These are phyloP conservation scores for Heteractis magnifica DNA, from an alignment of 92 coral and sea anemone genomes.

Conservation along the genomic window DNA sequence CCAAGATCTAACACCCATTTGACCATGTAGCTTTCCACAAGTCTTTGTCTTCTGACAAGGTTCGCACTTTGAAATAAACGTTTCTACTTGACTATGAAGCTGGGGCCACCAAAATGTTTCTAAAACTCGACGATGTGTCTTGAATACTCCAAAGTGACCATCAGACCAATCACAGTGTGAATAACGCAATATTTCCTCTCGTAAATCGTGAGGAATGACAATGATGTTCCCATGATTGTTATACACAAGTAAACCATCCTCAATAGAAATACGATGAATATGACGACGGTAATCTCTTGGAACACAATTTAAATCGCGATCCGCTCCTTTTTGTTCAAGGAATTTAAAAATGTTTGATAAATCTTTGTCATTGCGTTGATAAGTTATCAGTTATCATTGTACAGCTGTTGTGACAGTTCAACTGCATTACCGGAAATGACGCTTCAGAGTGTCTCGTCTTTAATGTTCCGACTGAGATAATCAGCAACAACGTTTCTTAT, in stretches of 20 bases:
- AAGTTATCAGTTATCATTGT: slow-evolving; percentile 11
- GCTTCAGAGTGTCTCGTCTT: slow-evolving; percentile 20
- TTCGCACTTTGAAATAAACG: slow-evolving; percentile 1
- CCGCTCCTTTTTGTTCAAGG: slow-evolving; percentile 12
- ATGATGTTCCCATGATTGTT: slow-evolving; percentile 19
- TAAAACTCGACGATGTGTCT: slow-evolving; percentile 28
- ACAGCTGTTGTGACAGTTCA: slow-evolving; percentile 25
- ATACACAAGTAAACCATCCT: slow-evolving; percentile 11
- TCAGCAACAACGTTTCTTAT: slow-evolving; percentile 15
- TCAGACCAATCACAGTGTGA: slow-evolving; percentile 22
- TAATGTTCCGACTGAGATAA: slow-evolving; percentile 12
- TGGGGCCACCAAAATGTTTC: slow-evolving; percentile 29
- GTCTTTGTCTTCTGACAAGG: slow-evolving; percentile 28
- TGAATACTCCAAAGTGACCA: slow-evolving; percentile 24
- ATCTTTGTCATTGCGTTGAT: slow-evolving; percentile 30
- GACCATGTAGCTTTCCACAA: slow-evolving; percentile 25
- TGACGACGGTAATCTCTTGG: slow-evolving; percentile 23
- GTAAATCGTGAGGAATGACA: slow-evolving; percentile 21
- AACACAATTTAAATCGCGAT: slow-evolving; percentile 11
- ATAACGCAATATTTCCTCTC: slow-evolving; percentile 11
- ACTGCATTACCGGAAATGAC: slow-evolving; percentile 36
- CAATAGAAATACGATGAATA: slow-evolving; percentile 16
- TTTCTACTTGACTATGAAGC: slow-evolving; percentile 22
- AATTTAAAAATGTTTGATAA: slow-evolving; percentile 16
- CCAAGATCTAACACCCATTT: slow-evolving; percentile 20